Evolutionary conservation across 2,113 vertebrate genomes (phyloP), one percentile per base, ranked within the genome.

Genomic region (Cyprinodon brontotheroides): DNA sequence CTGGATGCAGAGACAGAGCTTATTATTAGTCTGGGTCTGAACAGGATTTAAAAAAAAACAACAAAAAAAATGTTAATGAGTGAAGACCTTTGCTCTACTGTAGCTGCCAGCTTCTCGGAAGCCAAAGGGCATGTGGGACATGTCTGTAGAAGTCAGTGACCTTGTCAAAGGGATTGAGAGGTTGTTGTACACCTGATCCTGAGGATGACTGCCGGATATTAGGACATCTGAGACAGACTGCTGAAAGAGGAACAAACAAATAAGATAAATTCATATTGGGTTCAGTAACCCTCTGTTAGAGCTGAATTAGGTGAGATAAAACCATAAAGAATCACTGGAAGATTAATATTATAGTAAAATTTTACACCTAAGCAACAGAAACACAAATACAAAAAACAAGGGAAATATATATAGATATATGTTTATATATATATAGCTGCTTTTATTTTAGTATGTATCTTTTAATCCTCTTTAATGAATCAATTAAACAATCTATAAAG

Each of bases 201-300:
- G 89, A 20, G 87, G 80, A 38, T 72, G 83, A 4, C 75, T 78
- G 17, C 81, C 78, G 47, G 92, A 87, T 0, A 82, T 75, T 5
- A 93, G 67, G 3, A 87, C 72, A 37, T 93, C 84, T 72, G 88
- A 84, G n/a, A 86, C 61, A 70, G 86, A 86, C 87, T 90, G 77
- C 61, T 66, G 15, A 68, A 11, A 68, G 12, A 63, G n/a, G 11
- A 12, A 12, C 20, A 40, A 11, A 4, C 40, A 45, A 4, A 22
- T 20, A 12, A 40, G 37, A 50, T 61, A 60, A 47, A 59, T 6
- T 4, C 9, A 57, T 13, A 17, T 40, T 4, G 11, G 12, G 20
- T 29, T 66, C 13, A 65, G 64, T 17, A 37, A 37, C 17, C 12
- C 0, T 57, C 17, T 6, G 6, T 57, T 57, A 20, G 50, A 0